These are phyloP conservation scores for Amphibalanus amphitrite DNA, from an alignment of 1,140 invertebrate genomes.

Conservation along the genomic window DNA sequence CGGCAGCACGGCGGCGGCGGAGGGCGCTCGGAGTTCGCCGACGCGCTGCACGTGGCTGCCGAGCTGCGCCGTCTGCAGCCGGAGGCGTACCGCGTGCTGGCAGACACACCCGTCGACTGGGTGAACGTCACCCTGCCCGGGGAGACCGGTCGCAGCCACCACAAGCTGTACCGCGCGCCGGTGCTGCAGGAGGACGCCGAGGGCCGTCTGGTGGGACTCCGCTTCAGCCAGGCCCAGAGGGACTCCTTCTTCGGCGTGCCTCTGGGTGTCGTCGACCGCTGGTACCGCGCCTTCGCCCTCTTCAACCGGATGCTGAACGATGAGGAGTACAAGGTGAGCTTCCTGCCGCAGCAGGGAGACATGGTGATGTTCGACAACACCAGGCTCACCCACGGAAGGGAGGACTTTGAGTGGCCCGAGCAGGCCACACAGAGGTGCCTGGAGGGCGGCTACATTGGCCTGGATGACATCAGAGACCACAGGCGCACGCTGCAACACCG, in stretches of 20 bases:
- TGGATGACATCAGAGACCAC: neutral
- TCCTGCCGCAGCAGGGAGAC: neutral
- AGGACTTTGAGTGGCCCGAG: neutral
- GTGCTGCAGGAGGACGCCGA: neutral
- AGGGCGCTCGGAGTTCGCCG: slow-evolving; percentile 41
- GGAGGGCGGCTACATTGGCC: neutral
- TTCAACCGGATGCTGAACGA: neutral
- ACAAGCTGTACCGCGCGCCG: slow-evolving; percentile 4
- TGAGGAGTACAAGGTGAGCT: neutral
- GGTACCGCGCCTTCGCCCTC: neutral
- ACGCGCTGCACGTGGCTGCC: slow-evolving; percentile 39
- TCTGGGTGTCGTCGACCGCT: neutral
- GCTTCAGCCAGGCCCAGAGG: slow-evolving; percentile 45
- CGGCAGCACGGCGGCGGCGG: slow-evolving; percentile 39
- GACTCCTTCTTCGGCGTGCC: slow-evolving; percentile 15
- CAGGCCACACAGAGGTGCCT: neutral
- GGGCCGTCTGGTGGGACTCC: slow-evolving; percentile 28
- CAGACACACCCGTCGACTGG: slow-evolving; percentile 40
- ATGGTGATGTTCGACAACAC: neutral
- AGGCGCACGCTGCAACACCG: neutral
- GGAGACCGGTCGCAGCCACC: slow-evolving; percentile 11
- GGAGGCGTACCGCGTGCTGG: slow-evolving; percentile 34
- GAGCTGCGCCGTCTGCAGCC: slow-evolving; percentile 34
- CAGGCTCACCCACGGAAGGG: neutral
- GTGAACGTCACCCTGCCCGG: slow-evolving; percentile 39